Base-by-base conservation (phyloP, 1,140 invertebrate species). In the Zelostemma sp. region DNA sequence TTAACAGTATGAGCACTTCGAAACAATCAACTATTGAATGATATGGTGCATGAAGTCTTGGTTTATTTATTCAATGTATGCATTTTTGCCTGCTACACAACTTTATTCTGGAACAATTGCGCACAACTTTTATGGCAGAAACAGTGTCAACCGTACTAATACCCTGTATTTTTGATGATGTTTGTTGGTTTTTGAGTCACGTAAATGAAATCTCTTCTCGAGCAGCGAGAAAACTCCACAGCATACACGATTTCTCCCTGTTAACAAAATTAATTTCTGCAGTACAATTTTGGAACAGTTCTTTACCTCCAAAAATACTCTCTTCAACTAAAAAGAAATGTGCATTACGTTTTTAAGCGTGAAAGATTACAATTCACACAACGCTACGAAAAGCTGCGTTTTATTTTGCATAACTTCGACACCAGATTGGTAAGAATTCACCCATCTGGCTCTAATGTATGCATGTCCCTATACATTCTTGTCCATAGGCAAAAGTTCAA, bases 161-260 rank as follows among this genome's bases (percentile, higher is more conserved):
- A 99, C 99, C 82, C 98, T 89, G 82, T 99, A 99, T 88, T 99
- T 99, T 72, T 98, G 94, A 99, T 97, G 58, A 99, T 96, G 85
- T 99, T 99, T 0, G 96, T 97, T 55, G 98, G 88, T 81, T 98
- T 99, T 85, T 99, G 99, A 0, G 98, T 97, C 15, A 99, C 97
- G 83, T 98, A 97, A 55, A 99, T 91, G 21, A 99, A 87, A 89
- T 99, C 98, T 80, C 98, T 90, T 6, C 93, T 97, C 2, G 96
- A 98, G 80, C 97, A 90, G 84, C 98, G 97, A 15, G 97, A 99
- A 86, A 99, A 99, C 86, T 99, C 98, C 0, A 99, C 98, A 16
- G 98, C 98, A 86, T 98, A 99, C 9, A 99, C 98, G 14, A 99
- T 85, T n/a, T 98, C 98, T 84, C 99, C 97, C 94, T 95, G 77